phyloP scores from a whole-genome alignment of 2,888 invertebrate species.

The Drosophila algonquin region DNA sequence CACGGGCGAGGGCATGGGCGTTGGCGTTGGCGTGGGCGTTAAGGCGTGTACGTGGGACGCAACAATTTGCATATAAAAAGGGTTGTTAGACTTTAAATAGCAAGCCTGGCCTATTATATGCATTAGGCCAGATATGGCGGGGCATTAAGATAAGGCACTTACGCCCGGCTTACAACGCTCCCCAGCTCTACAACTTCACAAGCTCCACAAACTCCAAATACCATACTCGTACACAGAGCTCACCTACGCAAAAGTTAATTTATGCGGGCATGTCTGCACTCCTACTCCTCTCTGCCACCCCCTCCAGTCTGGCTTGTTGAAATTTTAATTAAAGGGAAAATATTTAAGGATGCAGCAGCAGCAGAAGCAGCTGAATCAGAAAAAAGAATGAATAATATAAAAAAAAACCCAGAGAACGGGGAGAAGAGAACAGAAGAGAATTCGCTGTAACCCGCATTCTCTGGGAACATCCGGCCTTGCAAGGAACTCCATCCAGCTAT shows the following conservation, averaged over 20 bases:
- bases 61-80: slow-evolving; percentile 81
- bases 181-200: neutral
- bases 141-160: slow-evolving; percentile 76
- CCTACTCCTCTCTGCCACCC: neutral
- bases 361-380: slow-evolving; percentile 5
- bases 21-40: slow-evolving; percentile 43
- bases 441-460: slow-evolving; percentile 39
- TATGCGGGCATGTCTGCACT: slow-evolving; percentile 66
- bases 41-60: slow-evolving; percentile 69
- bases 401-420: slow-evolving; percentile 2
- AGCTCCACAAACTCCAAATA: slow-evolving; percentile 6
- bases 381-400: slow-evolving; percentile 25
- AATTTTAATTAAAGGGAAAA: slow-evolving; percentile 78
- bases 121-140: slow-evolving; percentile 75
- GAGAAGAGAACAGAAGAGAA: neutral
- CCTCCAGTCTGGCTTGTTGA: slow-evolving; percentile 53
- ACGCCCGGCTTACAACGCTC: slow-evolving; percentile 65
- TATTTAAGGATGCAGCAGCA: slow-evolving; percentile 54
- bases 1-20: slow-evolving; percentile 20
- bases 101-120: slow-evolving; percentile 76
- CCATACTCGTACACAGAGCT: slow-evolving; percentile 24
- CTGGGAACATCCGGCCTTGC: slow-evolving; percentile 44
- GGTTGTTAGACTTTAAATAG: slow-evolving; percentile 79
- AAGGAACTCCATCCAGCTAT: slow-evolving; percentile 26
- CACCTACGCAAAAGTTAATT: slow-evolving; percentile 70